Base-by-base conservation (phyloP, 2,113 vertebrate genomes). In the Heteronetta atricapilla region DNA sequence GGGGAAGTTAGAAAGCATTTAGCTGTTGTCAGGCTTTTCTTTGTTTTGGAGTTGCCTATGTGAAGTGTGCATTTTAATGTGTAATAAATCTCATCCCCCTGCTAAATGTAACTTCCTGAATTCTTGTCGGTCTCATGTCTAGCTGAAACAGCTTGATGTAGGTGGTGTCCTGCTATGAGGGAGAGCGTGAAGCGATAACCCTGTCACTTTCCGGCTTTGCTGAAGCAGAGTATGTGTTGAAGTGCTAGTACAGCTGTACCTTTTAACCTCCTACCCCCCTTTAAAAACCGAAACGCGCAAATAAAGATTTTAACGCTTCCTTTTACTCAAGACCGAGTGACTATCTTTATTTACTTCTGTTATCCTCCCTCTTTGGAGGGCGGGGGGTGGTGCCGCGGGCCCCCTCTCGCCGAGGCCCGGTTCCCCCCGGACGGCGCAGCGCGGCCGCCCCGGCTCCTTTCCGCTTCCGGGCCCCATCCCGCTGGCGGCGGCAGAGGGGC, bases 231-330 rank as follows among this genome's bases (percentile, higher is more conserved):
- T 20, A 87, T 40, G 69, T 20, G 75, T 38, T 17, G 36, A 23
- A 14, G 15, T 10, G 33, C 21, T 42, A 59, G 68, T 21, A 48
- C 46, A 48, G 3, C 52, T n/a, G 70, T 8, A 48, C 17, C 31
- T 88, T 88, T 95, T 89, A 86, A 87, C 33, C 12, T 56, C 50
- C 52, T n/a, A 4, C 11, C 33, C 36, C 62, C 60, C 21, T 33
- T 46, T 58, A 13, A 28, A 64, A 50, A 31, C 66, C 18, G 50
- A 64, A 85, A 82, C 18, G 40, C 8, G 78, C 82, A 28, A 97
- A 97, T 97, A 97, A 97, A 97, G 92, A 29, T 95, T 96, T 95
- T 96, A 87, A 89, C 16, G 8, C 25, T 72, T 38, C 72, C 19
- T 78, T 74, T 92, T 90, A 81, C 44, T 23, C 23, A 23, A 50